Evolutionary conservation across 2,113 vertebrate species (phyloP).

Genomic region (Malurus alboscapulatus): DNA sequence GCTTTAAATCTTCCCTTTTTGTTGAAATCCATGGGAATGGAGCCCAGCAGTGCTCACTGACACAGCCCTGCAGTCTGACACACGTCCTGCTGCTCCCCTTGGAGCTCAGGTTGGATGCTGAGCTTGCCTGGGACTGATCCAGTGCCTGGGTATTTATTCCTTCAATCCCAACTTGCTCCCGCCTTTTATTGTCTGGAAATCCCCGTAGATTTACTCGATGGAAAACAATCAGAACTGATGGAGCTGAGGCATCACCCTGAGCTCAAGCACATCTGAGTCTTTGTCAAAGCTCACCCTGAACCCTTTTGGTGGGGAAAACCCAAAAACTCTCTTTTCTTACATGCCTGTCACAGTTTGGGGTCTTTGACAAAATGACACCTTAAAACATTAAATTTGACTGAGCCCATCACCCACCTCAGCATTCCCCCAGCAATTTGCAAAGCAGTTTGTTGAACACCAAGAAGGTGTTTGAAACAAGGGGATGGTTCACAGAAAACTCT

Average conservation of each 20-base stretch:
- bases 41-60: background rate
- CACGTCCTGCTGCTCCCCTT: background rate
- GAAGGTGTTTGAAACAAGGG: background rate
- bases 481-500: background rate
- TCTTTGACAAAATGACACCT: background rate
- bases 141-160: background rate
- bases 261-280: background rate
- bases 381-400: background rate
- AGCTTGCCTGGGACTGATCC: background rate
- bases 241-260: background rate
- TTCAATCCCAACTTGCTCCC: background rate
- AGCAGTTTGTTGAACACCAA: background rate
- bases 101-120: background rate
- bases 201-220: background rate
- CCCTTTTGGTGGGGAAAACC: background rate
- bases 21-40: background rate
- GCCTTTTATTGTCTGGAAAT: background rate
- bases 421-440: background rate
- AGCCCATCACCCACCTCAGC: background rate
- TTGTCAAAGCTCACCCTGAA: background rate
- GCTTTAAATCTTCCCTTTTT: background rate
- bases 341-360: background rate
- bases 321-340: background rate
- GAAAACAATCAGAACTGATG: background rate
- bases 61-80: background rate